Conservation (phyloP, 2,888 invertebrate genomes). For the Pollenia amentaria region DNA sequence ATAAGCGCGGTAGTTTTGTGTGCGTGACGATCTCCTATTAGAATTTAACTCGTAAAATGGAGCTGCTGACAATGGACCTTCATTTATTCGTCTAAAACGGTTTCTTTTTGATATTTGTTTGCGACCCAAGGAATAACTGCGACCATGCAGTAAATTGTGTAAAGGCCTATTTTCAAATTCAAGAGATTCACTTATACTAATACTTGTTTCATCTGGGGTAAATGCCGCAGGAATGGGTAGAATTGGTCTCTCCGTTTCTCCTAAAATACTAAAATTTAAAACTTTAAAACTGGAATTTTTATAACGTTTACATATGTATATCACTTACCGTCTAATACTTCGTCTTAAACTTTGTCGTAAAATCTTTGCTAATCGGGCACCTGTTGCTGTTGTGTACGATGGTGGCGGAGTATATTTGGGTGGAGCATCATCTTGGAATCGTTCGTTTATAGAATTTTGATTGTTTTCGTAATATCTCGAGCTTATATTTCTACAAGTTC, state of each 20-base stretch:
- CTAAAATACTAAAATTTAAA: conserved; percentile 76
- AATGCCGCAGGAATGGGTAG: conserved; percentile 77
- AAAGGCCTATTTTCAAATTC: conserved; percentile 78
- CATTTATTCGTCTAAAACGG: conserved; percentile 13
- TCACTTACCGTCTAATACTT: conserved; percentile 88
- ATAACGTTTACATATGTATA: not conserved
- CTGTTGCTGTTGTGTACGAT: conserved; percentile 96
- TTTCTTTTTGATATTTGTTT: conserved; percentile 75
- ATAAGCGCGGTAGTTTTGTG: conserved; percentile 76
- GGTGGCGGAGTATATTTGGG: conserved; percentile 98
- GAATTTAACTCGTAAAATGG: conserved; percentile 38
- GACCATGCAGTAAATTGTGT: conserved; percentile 68
- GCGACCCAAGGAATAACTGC: conserved; percentile 80
- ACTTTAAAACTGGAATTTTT: not conserved
- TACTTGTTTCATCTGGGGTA: conserved; percentile 67
- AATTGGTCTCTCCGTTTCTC: conserved; percentile 78
- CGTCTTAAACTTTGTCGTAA: conserved; percentile 91
- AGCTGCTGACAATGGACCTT: not conserved
- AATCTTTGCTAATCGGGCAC: conserved; percentile 91
- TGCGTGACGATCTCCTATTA: conserved; percentile 65
- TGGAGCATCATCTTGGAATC: conserved; percentile 89
- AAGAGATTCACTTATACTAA: conserved; percentile 78
- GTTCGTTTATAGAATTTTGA: not conserved
- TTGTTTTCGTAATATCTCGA: conserved; percentile 1
- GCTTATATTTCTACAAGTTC: conserved; percentile 60